These are phyloP conservation scores for Drosophila bocqueti DNA, from an alignment of 1,140 invertebrate genomes.

Conservation along the genomic window DNA sequence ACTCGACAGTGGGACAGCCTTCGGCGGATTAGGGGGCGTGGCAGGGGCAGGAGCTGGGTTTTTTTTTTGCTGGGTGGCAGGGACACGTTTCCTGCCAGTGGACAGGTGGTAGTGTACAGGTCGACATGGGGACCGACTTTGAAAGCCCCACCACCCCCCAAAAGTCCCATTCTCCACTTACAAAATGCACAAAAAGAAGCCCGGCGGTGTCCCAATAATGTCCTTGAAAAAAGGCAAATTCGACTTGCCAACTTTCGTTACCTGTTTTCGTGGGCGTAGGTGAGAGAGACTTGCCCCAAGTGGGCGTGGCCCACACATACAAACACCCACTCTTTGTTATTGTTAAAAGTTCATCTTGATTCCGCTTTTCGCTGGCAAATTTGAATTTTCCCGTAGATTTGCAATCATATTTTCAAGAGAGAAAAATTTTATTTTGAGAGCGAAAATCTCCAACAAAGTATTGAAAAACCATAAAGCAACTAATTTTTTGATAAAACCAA, in stretches of 20 bases:
- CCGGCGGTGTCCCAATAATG: conserved; percentile 66
- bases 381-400: conserved; percentile 21
- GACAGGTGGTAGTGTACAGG: conserved; percentile 45
- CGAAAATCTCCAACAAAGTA: conserved; percentile 12
- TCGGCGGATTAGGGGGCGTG: conserved; percentile 28
- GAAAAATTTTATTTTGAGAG: conserved; percentile 1
- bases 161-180: neutral
- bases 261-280: conserved; percentile 32
- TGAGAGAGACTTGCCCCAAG: conserved; percentile 4
- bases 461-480: conserved; percentile 37
- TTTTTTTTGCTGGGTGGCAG: conserved; percentile 21
- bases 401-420: conserved; percentile 18
- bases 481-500: conserved; percentile 42
- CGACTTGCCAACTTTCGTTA: conserved; percentile 32
- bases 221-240: conserved; percentile 68
- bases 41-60: conserved; percentile 27
- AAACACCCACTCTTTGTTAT: conserved; percentile 20
- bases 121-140: conserved; percentile 37
- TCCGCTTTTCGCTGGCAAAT: conserved; percentile 20
- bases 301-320: conserved; percentile 16
- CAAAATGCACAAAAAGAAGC: conserved; percentile 27
- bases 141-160: neutral
- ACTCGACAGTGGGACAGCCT: conserved; percentile 65
- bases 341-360: conserved; percentile 25
- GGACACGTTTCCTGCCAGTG: conserved; percentile 69